A percentile compares a stretch with the other conserved stretches of the same genome.
Evolutionary conservation across 2,113 vertebrate genomes (phyloP).

Genomic region (Ageneiosus marmoratus): DNA sequence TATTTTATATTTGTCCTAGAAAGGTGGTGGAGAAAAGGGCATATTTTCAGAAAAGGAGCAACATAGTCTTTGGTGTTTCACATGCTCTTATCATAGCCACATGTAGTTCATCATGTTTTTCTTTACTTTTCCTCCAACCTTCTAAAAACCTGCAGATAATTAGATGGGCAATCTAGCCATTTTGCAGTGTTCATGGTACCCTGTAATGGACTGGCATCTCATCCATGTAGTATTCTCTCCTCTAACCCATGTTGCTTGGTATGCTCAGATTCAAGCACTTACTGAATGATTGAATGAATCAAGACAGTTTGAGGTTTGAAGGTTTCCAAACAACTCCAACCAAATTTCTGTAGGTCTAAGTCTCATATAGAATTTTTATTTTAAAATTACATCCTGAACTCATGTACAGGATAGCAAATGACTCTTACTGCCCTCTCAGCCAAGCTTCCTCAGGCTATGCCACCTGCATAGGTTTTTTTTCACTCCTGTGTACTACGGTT

Average conservation of each 20-base stretch:
- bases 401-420: neutral
- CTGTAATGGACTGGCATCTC: neutral
- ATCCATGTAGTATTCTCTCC: neutral
- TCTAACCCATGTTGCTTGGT: neutral
- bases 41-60: neutral
- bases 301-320: neutral
- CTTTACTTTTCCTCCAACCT: neutral
- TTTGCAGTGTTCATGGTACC: neutral
- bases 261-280: neutral
- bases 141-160: neutral
- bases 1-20: too few species aligned
- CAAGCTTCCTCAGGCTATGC: neutral
- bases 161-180: neutral
- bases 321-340: neutral
- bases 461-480: slow-evolving; percentile 1
- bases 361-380: neutral
- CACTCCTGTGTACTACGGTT: slow-evolving; percentile 16
- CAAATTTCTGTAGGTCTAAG: neutral
- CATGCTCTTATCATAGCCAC: neutral
- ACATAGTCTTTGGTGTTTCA: neutral
- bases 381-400: neutral
- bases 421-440: neutral
- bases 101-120: neutral
- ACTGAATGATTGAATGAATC: neutral
- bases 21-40: neutral